Evolutionary conservation across 2,797 vertebrate species (phyloP), one percentile per base, ranked within the genome.

Genomic region (Acrocephalus scirpaceus): DNA sequence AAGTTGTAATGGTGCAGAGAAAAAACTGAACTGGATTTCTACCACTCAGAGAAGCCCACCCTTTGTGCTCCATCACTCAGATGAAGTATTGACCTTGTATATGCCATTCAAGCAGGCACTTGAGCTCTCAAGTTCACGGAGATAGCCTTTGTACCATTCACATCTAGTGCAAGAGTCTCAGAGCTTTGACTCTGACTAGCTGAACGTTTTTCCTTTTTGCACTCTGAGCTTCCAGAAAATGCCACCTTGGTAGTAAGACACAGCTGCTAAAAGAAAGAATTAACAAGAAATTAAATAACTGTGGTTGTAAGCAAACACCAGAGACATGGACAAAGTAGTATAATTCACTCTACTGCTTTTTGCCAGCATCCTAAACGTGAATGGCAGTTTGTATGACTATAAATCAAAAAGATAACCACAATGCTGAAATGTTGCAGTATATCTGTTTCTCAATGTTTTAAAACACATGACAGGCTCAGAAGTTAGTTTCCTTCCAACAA

Each of bases 281-380:
- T n/a, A 34, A 7, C 50, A 58, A 25, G 14, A 73, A 70, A 64
- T 16, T 57, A 76, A 69, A 50, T 8, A 74, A 74, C 19, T 2
- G 19, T 14, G 3, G 44, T 57, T n/a, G 7, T 17, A 45, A 88
- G 45, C 11, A 38, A 67, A 53, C 26, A 12, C 58, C 51, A 56
- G 61, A 70, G n/a, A 83, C 10, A 5, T 0, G 3, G 51, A 67
- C 34, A 53, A 83, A 47, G 19, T 5, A 54, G 38, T 1, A 1
- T 47, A 40, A 61, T 38, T 45, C 7, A 26, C 57, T 23, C 29
- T 18, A 5, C 10, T 21, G 48, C 16, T 64, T 83, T 81, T 25
- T 15, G 47, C 27, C 47, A 16, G 32, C 1, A 3, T 11, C 22
- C 50, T 64, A 12, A 65, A 14, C 0, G 0, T 1, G 13, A 61